Evolutionary conservation across 1,140 invertebrate species (phyloP), one percentile per base, ranked within the genome.

Genomic region (Ctenoplectra terminalis): DNA sequence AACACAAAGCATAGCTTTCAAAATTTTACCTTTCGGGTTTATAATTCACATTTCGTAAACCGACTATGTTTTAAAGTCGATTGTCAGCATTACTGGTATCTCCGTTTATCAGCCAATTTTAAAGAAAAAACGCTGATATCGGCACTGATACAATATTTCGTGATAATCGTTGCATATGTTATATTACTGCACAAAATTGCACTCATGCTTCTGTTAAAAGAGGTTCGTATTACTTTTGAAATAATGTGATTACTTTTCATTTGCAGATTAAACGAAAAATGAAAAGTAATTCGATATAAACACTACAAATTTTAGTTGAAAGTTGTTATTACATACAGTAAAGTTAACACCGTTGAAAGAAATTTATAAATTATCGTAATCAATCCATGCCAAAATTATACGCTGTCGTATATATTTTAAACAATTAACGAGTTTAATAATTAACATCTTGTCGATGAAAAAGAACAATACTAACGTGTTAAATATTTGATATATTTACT

Each of bases 1-100:
- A 56, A 20, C 43, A 17, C 52, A 56, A 72, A 52, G 70, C 70
- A 29, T 37, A 72, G 20, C 34, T 56, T 43, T 72, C 31, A 29
- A 72, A 58, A 9, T 7, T 56, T 29, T 72, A 72, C 37, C 17
- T 40, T 37, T 17, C 50, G 0, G 43, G 20, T 56, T 43, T 29
- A 29, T 29, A 58, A 13, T 72, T 15, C 63, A 67, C 63, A 46
- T 31, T 6, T 20, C 26, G 34, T 7, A 7, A 0, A n/a, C 40
- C 29, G 37, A 58, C 43, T 15, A 48, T 29, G n/a, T 46, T 50
- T 46, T 31, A 48, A 56, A 46, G 58, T 69, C 52, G 15, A n/a
- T 69, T 26, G 20, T 76, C 48, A 11, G 15, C 11, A 4, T 46
- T 61, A 46, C 2, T 11, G 40, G 37, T 61, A 43, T 69, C 26